Base-by-base conservation (phyloP, 1,140 invertebrate genomes). In the Drosophila serrata region DNA sequence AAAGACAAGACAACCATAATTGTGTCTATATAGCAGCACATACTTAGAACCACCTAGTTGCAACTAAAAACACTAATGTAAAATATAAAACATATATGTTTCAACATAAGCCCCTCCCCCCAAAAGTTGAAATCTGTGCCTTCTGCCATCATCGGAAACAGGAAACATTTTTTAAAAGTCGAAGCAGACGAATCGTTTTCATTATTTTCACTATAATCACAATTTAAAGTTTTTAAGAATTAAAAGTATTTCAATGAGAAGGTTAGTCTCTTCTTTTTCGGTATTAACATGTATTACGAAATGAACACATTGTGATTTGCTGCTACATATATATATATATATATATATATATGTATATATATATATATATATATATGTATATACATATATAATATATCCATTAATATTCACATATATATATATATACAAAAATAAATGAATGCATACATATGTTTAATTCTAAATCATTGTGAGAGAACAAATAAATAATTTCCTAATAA, bases 371-470 rank as follows among this genome's bases (percentile, higher is more conserved):
- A 70, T 31, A 58, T 39, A 11, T 39, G 2, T 31, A 63, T 65
- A 79, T 57, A 79, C 43, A 59, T n/a, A n/a, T n/a, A 29, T 48
- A 63, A 63, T 49, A 57, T 51, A 64, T 64, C 60, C 55, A 70
- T 73, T 35, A 49, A 63, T 42, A 31, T 33, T 13, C 48, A 33
- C 48, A 17, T 9, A 70, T 31, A 58, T 39, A 11, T 39, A 11
- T 31, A 63, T 65, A 79, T 57, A 79, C 43, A 59, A 59, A 67
- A 48, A 67, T 77, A 73, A 67, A 77, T 60, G 75, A 79, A 86
- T 86, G 82, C 80, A 84, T 82, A 86, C 82, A 82, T 82, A 87
- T 87, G 79, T 88, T 82, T 64, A 87, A 81, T 77, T 57, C 74
- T 72, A 80, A 80, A 87, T 69, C 63, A 73, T 53, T 67, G 63